Percentiles rank a stretch among this genome's conserved stretches.
These are phyloP conservation scores for Lampropteryx suffumata DNA, from an alignment of 2,888 invertebrate genomes.

Conservation along the genomic window DNA sequence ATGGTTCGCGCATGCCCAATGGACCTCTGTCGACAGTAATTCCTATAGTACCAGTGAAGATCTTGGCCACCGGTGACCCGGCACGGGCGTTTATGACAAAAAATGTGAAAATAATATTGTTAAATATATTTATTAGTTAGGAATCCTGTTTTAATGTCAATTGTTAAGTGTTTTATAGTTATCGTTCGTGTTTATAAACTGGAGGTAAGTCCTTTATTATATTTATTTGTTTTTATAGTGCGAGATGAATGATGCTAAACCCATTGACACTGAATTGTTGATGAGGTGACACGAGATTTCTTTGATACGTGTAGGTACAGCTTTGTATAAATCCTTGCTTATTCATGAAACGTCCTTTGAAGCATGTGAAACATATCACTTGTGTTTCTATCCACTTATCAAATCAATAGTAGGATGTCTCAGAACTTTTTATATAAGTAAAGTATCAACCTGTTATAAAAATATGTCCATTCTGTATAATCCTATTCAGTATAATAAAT, in stretches of 20 bases:
- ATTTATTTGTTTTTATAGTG: slow-evolving; percentile 18
- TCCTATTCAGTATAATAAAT: too few relatives aligned
- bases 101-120: slow-evolving; percentile 51
- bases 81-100: slow-evolving; percentile 51
- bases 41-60: slow-evolving; percentile 64
- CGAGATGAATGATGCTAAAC: slow-evolving; percentile 2
- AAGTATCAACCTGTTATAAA: too few relatives aligned
- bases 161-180: slow-evolving; percentile 60
- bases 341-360: background rate
- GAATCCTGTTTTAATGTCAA: slow-evolving; percentile 60
- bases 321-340: slow-evolving; percentile 9
- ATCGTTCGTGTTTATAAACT: slow-evolving; percentile 26
- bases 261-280: slow-evolving; percentile 2
- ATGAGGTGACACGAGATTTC: background rate
- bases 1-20: slow-evolving; percentile 66
- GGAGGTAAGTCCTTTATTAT: slow-evolving; percentile 16
- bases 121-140: too few relatives aligned
- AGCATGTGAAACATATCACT: slow-evolving; percentile 13
- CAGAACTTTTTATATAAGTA: too few relatives aligned
- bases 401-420: slow-evolving; percentile 17
- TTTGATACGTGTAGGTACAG: background rate
- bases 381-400: slow-evolving; percentile 11
- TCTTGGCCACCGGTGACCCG: slow-evolving; percentile 65
- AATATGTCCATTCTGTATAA: too few relatives aligned
- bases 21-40: slow-evolving; percentile 42